Evolutionary conservation across 2,888 invertebrate genomes (phyloP).

Genomic region (Philaethria dido): DNA sequence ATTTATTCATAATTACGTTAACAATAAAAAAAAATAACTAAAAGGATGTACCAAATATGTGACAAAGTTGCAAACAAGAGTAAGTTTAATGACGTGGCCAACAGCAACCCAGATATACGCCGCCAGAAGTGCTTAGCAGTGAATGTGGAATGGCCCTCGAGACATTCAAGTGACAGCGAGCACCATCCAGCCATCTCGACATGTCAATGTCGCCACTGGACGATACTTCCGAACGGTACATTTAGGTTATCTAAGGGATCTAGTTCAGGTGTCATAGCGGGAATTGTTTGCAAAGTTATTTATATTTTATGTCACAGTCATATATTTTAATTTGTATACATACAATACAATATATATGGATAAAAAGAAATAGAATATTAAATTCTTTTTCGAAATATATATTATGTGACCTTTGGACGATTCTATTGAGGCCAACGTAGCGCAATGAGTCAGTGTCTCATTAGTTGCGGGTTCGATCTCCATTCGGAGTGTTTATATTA

Average conservation of each 20-base stretch:
- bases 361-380: no score
- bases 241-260: constrained; percentile 47
- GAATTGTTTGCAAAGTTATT: constrained; percentile 4
- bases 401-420: no score
- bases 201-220: constrained; percentile 68
- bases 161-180: constrained; percentile 62
- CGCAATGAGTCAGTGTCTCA: no score
- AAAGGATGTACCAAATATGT: constrained; percentile 9
- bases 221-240: constrained; percentile 41
- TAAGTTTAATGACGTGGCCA: constrained; percentile 32
- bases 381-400: no score
- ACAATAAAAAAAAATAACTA: neutral
- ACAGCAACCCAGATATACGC: constrained; percentile 36
- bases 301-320: neutral
- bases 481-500: no score
- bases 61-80: constrained; percentile 22
- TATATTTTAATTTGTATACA: neutral
- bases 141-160: constrained; percentile 60
- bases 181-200: constrained; percentile 61
- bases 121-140: constrained; percentile 53
- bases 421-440: no score
- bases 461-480: no score
- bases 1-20: neutral
- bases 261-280: constrained; percentile 31
- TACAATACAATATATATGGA: no score